Percentiles rank a stretch among this genome's conserved stretches.
Conservation (phyloP, 2,888 invertebrate genomes). For the Sarcophaga subvicina region DNA sequence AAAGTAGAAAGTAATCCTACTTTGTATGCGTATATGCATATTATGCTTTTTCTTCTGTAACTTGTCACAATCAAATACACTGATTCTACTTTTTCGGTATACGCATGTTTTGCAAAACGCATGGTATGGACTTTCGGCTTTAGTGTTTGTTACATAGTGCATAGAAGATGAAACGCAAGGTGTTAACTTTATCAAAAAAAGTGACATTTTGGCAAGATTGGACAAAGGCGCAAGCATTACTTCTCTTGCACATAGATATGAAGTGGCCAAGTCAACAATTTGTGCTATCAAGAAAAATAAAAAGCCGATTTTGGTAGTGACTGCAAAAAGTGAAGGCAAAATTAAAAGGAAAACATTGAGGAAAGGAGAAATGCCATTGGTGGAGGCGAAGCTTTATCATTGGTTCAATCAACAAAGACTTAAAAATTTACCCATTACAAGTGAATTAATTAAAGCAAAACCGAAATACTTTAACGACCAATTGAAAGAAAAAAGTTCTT, state of each 20-base stretch:
- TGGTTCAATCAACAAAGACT: no score
- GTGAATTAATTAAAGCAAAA: no score
- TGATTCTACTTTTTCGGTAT: no score
- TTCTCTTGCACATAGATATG: slow-evolving; percentile 30
- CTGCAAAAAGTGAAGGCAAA: slow-evolving; percentile 17
- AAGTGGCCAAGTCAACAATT: slow-evolving; percentile 28
- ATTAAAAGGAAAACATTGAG: slow-evolving; percentile 20
- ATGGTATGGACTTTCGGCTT: no score
- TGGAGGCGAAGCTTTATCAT: not conserved
- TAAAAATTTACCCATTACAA: no score
- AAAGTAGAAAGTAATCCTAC: no score
- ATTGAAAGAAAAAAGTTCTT: no score
- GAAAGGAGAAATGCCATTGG: slow-evolving; percentile 8
- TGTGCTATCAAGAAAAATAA: slow-evolving; percentile 31
- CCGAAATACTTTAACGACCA: no score
- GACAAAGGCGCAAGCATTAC: slow-evolving; percentile 32
- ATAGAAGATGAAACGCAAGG: slow-evolving; percentile 35
- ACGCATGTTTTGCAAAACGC: no score
- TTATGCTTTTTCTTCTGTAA: no score
- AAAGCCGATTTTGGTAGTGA: not conserved
- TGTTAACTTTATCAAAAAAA: slow-evolving; percentile 34
- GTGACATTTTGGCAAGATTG: not conserved
- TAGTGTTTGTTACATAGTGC: slow-evolving; percentile 30
- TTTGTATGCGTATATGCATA: no score
- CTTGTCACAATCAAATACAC: no score